Conservation (phyloP, 2,888 invertebrate genomes). For the Argyra leucocephala region DNA sequence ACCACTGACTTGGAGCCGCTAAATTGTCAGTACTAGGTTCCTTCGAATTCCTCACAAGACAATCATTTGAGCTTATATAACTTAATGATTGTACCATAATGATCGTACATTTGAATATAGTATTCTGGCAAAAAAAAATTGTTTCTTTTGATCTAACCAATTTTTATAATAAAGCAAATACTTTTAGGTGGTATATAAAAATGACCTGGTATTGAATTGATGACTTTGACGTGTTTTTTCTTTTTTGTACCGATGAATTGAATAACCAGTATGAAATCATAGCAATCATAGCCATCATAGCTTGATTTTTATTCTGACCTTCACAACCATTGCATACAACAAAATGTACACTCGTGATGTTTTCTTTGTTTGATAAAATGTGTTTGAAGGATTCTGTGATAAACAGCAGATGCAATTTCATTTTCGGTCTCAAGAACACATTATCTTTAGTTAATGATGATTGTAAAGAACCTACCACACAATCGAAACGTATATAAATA, state of each 20-base stretch:
- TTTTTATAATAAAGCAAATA: constrained; percentile 28
- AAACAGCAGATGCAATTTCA: constrained; percentile 31
- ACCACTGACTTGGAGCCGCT: constrained; percentile 8
- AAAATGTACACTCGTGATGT: constrained; percentile 25
- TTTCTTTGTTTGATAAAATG: neutral
- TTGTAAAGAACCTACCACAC: no score
- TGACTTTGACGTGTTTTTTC: constrained; percentile 25
- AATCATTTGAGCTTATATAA: constrained; percentile 13
- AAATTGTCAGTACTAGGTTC: constrained; percentile 9
- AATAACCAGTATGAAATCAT: constrained; percentile 27
- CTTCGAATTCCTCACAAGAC: constrained; percentile 11
- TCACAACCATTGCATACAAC: constrained; percentile 31
- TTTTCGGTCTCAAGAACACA: constrained; percentile 24
- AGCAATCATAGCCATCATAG: constrained; percentile 23
- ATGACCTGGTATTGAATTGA: constrained; percentile 29
- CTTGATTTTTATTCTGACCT: constrained; percentile 32
- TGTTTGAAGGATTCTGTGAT: constrained; percentile 20
- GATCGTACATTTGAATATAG: constrained; percentile 24
- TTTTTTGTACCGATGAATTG: constrained; percentile 21
- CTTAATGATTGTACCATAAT: constrained; percentile 13
- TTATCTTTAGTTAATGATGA: no score
- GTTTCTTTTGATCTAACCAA: constrained; percentile 23
- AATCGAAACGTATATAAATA: no score
- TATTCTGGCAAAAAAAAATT: constrained; percentile 25
- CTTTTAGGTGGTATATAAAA: constrained; percentile 30